Conservation (phyloP, 2,113 vertebrate genomes). For the Stigmatopora nigra region DNA sequence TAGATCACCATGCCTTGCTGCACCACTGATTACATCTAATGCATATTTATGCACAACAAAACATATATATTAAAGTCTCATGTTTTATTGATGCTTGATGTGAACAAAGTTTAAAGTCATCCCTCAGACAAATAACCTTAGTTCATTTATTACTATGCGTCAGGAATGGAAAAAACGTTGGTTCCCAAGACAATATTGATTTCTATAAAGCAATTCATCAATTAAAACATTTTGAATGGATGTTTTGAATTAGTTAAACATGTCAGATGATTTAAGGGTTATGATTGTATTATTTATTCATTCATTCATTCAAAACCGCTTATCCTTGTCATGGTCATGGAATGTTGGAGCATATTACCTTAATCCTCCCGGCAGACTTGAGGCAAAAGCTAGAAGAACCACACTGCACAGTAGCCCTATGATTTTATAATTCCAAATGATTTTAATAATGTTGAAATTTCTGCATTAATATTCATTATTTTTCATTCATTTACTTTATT, state of each 20-base stretch:
- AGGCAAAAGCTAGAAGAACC: too few species aligned
- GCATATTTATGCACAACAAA: conserved; percentile 43
- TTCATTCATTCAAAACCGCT: too few species aligned
- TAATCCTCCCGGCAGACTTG: too few species aligned
- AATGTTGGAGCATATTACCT: too few species aligned
- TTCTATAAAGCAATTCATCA: background rate
- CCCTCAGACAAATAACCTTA: conserved; percentile 7
- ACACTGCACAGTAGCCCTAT: too few species aligned
- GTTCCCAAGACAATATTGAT: background rate
- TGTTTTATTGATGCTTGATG: conserved; percentile 55
- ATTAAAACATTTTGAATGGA: background rate
- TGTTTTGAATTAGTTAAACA: background rate
- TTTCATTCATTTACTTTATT: too few species aligned
- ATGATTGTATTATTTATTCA: too few species aligned
- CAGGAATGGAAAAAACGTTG: background rate
- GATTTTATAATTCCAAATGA: too few species aligned
- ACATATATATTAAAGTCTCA: conserved; percentile 51
- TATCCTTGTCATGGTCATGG: too few species aligned
- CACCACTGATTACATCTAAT: conserved; percentile 53
- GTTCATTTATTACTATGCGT: background rate
- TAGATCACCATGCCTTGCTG: conserved; percentile 41
- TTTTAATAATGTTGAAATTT: too few species aligned
- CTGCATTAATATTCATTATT: too few species aligned
- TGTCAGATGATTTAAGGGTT: too few species aligned
- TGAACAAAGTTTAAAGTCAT: conserved; percentile 24